A percentile compares a stretch with the other conserved stretches of the same genome.
phyloP scores from a whole-genome alignment of 1,140 invertebrate genomes.

The Plectus sambesii region DNA sequence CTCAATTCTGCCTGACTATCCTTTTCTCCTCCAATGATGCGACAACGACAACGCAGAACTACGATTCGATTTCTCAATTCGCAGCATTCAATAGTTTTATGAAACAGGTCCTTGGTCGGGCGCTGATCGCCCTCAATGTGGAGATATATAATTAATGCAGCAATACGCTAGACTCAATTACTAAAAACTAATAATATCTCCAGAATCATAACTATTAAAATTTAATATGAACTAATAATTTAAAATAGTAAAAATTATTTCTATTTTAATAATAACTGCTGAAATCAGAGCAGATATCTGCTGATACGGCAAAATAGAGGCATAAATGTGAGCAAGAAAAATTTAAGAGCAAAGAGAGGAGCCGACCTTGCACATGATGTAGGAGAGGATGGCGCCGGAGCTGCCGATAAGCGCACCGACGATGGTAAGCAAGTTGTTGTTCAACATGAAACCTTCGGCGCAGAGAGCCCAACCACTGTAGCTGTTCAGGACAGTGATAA shows the following conservation, averaged over 20 bases:
- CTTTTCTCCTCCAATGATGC: too few relatives aligned
- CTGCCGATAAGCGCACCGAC: constrained; percentile 79
- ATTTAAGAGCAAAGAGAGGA: constrained; percentile 44
- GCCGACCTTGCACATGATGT: constrained; percentile 91
- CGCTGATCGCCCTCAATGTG: too few relatives aligned
- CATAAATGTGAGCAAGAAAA: constrained; percentile 1
- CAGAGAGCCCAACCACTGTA: constrained; percentile 68
- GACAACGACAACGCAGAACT: background rate
- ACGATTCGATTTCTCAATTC: background rate
- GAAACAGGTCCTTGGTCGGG: too few relatives aligned
- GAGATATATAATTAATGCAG: too few relatives aligned
- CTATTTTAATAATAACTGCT: constrained; percentile 4
- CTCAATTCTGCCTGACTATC: too few relatives aligned
- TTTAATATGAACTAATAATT: constrained; percentile 1
- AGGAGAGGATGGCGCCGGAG: constrained; percentile 77
- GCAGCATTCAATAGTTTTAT: background rate
- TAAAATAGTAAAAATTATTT: constrained; percentile 5
- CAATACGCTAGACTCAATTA: background rate
- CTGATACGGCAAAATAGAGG: background rate
- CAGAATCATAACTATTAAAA: too few relatives aligned
- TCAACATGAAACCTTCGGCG: constrained; percentile 83
- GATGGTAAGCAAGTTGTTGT: constrained; percentile 81
- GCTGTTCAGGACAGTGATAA: constrained; percentile 78
- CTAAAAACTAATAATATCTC: background rate
- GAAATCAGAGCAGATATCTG: constrained; percentile 8